A percentile compares a stretch with the other conserved stretches of the same genome.
Evolutionary conservation across 2,797 vertebrate species (phyloP).

Genomic region (Brachyrhaphis roseni): DNA sequence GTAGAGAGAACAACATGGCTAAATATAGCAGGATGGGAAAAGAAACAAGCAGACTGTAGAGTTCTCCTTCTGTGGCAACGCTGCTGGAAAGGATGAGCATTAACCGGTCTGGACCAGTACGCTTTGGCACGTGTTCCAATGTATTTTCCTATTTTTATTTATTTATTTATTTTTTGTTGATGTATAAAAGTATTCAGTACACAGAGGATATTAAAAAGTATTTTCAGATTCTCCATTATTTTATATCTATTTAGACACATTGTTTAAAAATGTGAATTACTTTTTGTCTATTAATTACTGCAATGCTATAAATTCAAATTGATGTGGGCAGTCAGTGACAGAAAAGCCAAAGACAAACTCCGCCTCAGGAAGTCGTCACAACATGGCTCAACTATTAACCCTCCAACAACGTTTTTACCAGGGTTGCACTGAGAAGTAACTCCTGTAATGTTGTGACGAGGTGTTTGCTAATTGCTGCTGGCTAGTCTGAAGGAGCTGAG

Average conservation of each 20-base stretch:
- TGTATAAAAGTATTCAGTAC: neutral
- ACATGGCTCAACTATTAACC: no score
- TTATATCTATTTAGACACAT: neutral
- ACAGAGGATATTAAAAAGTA: neutral
- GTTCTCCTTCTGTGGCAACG: neutral
- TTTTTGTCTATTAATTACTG: neutral
- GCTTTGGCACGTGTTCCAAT: neutral
- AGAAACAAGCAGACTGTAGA: neutral
- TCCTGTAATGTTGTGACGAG: no score
- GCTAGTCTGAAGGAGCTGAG: no score
- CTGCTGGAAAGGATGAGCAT: neutral
- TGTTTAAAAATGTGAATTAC: neutral
- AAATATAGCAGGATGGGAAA: neutral
- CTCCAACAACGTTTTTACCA: no score
- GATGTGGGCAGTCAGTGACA: no score
- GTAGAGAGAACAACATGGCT: neutral
- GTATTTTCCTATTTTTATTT: neutral
- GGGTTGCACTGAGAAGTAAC: no score
- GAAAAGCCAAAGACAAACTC: no score
- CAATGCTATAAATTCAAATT: neutral
- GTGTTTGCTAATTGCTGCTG: no score
- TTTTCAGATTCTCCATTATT: neutral
- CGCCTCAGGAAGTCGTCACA: no score
- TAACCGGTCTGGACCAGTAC: neutral
- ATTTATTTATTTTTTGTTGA: no score